These are phyloP conservation scores for Rotaria macrura DNA, from an alignment of 2,888 invertebrate species.

Conservation along the genomic window DNA sequence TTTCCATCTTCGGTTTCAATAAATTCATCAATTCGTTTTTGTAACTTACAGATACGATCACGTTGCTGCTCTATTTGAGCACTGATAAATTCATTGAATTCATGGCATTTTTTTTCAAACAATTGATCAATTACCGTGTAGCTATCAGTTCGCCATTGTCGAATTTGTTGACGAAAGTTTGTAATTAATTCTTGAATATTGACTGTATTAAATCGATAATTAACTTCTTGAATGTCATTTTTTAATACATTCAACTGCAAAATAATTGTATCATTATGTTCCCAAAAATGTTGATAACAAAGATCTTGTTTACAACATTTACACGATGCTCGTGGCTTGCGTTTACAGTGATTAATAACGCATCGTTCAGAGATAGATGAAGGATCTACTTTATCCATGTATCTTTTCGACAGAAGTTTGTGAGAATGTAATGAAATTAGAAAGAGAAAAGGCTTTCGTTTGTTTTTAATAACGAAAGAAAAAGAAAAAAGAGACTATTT, in stretches of 20 bases:
- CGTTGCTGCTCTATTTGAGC: neutral
- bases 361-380: neutral
- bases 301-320: neutral
- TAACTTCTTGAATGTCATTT: neutral
- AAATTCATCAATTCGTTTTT: neutral
- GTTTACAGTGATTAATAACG: neutral
- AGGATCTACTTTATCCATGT: neutral
- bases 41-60: neutral
- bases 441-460: too few relatives aligned
- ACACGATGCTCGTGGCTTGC: neutral
- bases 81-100: neutral
- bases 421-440: too few relatives aligned
- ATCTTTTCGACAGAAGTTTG: too few relatives aligned
- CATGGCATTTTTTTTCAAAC: neutral
- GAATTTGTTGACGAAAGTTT: neutral
- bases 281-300: neutral
- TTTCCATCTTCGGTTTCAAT: neutral
- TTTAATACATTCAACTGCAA: neutral
- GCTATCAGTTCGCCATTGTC: neutral
- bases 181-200: neutral
- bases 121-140: neutral
- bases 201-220: neutral
- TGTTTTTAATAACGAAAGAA: too few relatives aligned
- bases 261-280: neutral
- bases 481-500: too few relatives aligned